Conservation (phyloP, 2,113 vertebrate species). For the Xiphophorus maculatus region DNA sequence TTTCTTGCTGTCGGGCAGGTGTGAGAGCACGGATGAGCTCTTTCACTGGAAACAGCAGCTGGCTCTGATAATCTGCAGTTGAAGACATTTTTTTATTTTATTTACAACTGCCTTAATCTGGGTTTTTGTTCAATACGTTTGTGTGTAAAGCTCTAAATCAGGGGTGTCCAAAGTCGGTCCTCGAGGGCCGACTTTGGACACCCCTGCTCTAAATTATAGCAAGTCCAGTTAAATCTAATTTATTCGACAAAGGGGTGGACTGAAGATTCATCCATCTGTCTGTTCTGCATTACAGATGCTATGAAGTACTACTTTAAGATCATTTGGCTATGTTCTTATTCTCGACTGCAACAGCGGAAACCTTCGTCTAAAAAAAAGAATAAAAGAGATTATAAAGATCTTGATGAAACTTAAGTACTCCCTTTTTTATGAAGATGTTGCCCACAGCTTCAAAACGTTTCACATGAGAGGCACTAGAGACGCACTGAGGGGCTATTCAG, state of each 20-base stretch:
- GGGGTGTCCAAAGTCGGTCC: too few relatives aligned
- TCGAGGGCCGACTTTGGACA: too few relatives aligned
- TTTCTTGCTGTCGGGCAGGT: neutral
- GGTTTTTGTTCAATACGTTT: neutral
- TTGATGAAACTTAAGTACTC: too few relatives aligned
- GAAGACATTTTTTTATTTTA: neutral
- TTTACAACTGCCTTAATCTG: neutral
- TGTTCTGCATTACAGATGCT: neutral
- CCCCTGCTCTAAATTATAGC: neutral
- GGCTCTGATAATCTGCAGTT: neutral
- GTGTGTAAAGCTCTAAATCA: neutral
- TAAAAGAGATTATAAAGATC: too few relatives aligned
- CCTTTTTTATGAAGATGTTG: too few relatives aligned
- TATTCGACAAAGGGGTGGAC: neutral
- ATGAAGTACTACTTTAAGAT: neutral
- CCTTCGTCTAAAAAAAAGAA: too few relatives aligned
- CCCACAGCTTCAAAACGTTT: too few relatives aligned
- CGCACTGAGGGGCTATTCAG: too few relatives aligned
- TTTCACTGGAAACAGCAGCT: neutral
- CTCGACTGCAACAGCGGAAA: too few relatives aligned
- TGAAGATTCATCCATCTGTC: neutral
- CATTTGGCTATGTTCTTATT: too few relatives aligned
- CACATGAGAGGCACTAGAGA: too few relatives aligned
- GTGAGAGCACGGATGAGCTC: neutral
- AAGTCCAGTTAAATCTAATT: neutral